Percentiles rank a stretch among this genome's conserved stretches.
Evolutionary conservation across 2,113 vertebrate species (phyloP).

Genomic region (Etheostoma spectabile): DNA sequence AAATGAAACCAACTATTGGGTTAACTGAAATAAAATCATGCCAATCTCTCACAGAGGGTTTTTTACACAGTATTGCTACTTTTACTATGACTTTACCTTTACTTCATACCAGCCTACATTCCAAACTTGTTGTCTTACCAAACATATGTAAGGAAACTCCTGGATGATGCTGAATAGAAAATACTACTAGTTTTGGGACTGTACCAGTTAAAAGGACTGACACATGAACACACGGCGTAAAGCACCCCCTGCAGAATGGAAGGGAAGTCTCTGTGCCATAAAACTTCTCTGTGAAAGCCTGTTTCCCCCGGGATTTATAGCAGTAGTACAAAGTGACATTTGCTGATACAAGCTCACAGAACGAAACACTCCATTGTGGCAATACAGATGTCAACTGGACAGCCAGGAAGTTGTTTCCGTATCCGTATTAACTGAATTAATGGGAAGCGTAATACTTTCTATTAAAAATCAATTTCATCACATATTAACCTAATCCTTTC

Average conservation of each 20-base stretch:
- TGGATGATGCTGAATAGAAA: slow-evolving; percentile 18
- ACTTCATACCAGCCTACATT: background rate
- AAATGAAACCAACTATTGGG: too few relatives aligned
- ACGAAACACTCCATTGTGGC: slow-evolving; percentile 51
- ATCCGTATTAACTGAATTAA: background rate
- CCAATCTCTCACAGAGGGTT: too few relatives aligned
- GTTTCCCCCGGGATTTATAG: slow-evolving; percentile 83
- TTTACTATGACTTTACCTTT: too few relatives aligned
- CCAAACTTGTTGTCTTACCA: background rate
- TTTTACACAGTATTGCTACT: too few relatives aligned
- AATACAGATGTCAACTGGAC: slow-evolving; percentile 43
- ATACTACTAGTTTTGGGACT: slow-evolving; percentile 61
- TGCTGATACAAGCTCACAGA: slow-evolving; percentile 68
- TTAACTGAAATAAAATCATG: too few relatives aligned
- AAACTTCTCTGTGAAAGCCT: slow-evolving; percentile 80
- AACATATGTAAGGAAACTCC: slow-evolving; percentile 6
- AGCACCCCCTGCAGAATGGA: slow-evolving; percentile 82
- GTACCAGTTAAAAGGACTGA: slow-evolving; percentile 78
- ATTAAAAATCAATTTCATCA: background rate
- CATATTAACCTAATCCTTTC: background rate
- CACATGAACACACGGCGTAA: slow-evolving; percentile 75
- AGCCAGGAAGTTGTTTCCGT: background rate
- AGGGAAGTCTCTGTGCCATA: slow-evolving; percentile 84
- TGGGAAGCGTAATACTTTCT: background rate
- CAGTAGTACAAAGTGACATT: slow-evolving; percentile 75